Percentiles rank a stretch among this genome's conserved stretches.
phyloP scores from a whole-genome alignment of 2,797 vertebrate species.

The Lates japonicus region DNA sequence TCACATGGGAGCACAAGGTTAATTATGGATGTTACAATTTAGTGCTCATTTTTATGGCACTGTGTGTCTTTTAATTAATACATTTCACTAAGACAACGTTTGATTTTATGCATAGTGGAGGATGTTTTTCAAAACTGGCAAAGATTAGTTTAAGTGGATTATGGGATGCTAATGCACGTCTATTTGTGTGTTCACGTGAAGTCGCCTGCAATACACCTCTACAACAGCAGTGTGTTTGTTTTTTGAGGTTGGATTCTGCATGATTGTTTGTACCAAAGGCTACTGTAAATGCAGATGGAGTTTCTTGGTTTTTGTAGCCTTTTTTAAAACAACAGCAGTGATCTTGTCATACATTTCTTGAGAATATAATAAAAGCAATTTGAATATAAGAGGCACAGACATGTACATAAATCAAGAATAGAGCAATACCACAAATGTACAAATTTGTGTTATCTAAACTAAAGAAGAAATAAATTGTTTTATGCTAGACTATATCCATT shows the following conservation, averaged over 20 bases:
- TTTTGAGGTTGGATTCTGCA: not conserved
- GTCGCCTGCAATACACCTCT: slow-evolving; percentile 20
- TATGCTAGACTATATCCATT: too few species aligned
- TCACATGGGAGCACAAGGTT: not conserved
- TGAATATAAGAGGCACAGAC: not conserved
- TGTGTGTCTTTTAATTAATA: not conserved
- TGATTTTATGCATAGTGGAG: slow-evolving; percentile 24
- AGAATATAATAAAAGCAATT: too few species aligned
- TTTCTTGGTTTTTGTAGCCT: not conserved
- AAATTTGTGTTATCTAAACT: not conserved
- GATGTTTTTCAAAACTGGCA: slow-evolving; percentile 42
- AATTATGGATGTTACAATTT: not conserved
- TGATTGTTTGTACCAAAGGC: not conserved
- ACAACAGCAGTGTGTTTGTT: not conserved
- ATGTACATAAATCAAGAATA: not conserved
- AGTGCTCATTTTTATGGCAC: accelerated
- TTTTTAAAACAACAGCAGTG: too few species aligned
- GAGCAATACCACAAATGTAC: not conserved
- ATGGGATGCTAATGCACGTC: slow-evolving; percentile 44
- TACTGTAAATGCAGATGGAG: not conserved
- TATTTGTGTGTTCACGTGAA: slow-evolving; percentile 58
- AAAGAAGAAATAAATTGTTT: not conserved
- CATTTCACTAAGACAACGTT: not conserved
- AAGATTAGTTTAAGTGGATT: slow-evolving; percentile 80
- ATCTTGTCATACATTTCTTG: not conserved